These are phyloP conservation scores for Pedionomus torquatus DNA, from an alignment of 2,113 vertebrate genomes.

Conservation along the genomic window DNA sequence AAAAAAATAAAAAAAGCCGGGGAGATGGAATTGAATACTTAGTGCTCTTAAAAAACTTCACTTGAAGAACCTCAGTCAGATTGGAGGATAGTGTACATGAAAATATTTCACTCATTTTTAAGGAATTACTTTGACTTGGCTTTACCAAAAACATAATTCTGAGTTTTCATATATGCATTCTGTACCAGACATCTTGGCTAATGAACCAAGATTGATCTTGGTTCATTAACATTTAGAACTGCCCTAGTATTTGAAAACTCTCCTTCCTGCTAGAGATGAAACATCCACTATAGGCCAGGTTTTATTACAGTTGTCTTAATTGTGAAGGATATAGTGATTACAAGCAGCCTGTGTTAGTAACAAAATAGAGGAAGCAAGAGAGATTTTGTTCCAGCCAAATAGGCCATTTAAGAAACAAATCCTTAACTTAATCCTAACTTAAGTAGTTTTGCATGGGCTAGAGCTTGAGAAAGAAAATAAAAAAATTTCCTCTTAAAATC, in stretches of 20 bases:
- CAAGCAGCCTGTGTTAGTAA: constrained; percentile 43
- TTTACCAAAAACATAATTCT: background rate
- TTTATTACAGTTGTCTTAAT: background rate
- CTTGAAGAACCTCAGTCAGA: constrained; percentile 24
- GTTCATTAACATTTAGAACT: background rate
- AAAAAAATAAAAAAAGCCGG: background rate
- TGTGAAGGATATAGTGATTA: constrained; percentile 32
- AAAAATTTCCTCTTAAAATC: background rate
- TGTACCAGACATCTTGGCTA: background rate
- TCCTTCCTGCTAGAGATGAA: background rate
- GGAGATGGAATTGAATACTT: background rate
- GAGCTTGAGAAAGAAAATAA: constrained; percentile 43
- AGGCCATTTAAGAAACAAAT: constrained; percentile 66
- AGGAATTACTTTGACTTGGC: constrained; percentile 27
- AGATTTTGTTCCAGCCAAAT: constrained; percentile 54
- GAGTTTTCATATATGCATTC: background rate
- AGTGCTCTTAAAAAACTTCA: constrained; percentile 29
- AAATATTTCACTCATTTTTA: background rate
- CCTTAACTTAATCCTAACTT: background rate
- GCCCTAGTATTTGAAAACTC: background rate
- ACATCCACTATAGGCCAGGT: background rate
- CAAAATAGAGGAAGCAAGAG: constrained; percentile 61
- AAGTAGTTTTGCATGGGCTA: constrained; percentile 33
- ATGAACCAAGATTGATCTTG: too few relatives aligned
- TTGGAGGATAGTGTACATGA: background rate